Percentiles rank a stretch among this genome's conserved stretches.
These are phyloP conservation scores for Protonibea diacanthus DNA, from an alignment of 2,797 vertebrate genomes.

Conservation along the genomic window DNA sequence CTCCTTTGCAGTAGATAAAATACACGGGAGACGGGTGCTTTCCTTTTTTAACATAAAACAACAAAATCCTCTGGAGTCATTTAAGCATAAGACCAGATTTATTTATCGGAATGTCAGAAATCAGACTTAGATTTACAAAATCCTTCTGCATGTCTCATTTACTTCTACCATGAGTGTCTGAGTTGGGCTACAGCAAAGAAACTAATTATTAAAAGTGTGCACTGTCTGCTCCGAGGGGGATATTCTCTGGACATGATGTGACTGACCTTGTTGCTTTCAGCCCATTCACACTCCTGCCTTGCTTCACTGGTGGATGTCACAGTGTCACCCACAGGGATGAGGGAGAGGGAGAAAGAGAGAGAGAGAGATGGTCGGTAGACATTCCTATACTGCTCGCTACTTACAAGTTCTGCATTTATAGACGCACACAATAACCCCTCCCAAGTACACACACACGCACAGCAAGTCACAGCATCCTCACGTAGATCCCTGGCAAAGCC, in stretches of 20 bases:
- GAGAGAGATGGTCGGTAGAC: slow-evolving; percentile 31
- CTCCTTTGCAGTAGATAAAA: background rate
- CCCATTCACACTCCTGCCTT: slow-evolving; percentile 59
- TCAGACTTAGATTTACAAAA: slow-evolving; percentile 2
- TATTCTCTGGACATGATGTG: slow-evolving; percentile 75
- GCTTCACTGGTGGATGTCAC: slow-evolving; percentile 75
- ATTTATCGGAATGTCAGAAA: background rate
- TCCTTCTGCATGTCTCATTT: background rate
- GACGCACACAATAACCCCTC: slow-evolving; percentile 37
- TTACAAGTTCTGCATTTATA: slow-evolving; percentile 48
- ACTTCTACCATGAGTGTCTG: background rate
- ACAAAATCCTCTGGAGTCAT: background rate
- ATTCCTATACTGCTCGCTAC: slow-evolving; percentile 50
- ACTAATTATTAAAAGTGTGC: slow-evolving; percentile 61
- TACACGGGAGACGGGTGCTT: background rate
- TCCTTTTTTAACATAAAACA: background rate
- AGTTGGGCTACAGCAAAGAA: slow-evolving; percentile 16
- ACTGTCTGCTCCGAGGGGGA: slow-evolving; percentile 61
- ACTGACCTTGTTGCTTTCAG: slow-evolving; percentile 75
- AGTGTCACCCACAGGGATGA: slow-evolving; percentile 69
- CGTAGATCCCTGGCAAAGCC: slow-evolving; percentile 68
- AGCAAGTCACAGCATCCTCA: slow-evolving; percentile 71
- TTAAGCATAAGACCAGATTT: background rate
- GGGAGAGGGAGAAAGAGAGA: slow-evolving; percentile 40
- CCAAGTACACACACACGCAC: slow-evolving; percentile 38